Evolutionary conservation across 2,113 vertebrate genomes (phyloP), one percentile per base, ranked within the genome.

Genomic region (Callocephalon fimbriatum): DNA sequence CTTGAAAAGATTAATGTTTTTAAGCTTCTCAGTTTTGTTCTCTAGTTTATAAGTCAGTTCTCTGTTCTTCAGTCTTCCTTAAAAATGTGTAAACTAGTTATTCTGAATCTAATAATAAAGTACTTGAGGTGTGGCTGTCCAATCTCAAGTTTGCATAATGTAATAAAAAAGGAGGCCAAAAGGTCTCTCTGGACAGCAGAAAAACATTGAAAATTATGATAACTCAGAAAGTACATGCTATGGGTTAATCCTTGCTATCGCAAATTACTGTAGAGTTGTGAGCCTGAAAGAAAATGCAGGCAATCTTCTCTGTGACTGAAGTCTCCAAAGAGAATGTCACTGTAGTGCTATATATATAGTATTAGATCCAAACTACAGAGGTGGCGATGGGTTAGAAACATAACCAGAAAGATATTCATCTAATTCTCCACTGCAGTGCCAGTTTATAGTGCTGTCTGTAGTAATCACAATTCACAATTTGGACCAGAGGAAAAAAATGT

Each of bases 1-100:
- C 53, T 59, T 86, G 38, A 40, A 95, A 74, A 89, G 26, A 53
- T 73, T 94, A 91, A 72, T 62, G 13, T 56, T 88, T 94, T 81
- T 71, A 80, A 92, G 45, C 38, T n/a, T 85, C 74, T 94, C 35
- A 9, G 22, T 50, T 84, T 82, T 88, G 27, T 72, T 71, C 7
- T 58, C 50, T 94, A 68, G 9, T 80, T 91, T 66, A 53, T 27
- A 72, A 62, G 23, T 59, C n/a, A 26, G 16, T 73, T 86, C 47
- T 61, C n/a, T 32, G 26, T 67, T 84, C 47, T 48, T 86, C 32
- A 9, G 15, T 26, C 20, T 51, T 73, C 22, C n/a, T 65, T 71
- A 58, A 67, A 91, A 93, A 61, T 12, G 54, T 8, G 14, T n/a
- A 45, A 93, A 42, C 6, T 42, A 63, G 42, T 86, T 59, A 75